phyloP scores from a whole-genome alignment of 2,797 vertebrate species.

The Dermochelys coriacea region DNA sequence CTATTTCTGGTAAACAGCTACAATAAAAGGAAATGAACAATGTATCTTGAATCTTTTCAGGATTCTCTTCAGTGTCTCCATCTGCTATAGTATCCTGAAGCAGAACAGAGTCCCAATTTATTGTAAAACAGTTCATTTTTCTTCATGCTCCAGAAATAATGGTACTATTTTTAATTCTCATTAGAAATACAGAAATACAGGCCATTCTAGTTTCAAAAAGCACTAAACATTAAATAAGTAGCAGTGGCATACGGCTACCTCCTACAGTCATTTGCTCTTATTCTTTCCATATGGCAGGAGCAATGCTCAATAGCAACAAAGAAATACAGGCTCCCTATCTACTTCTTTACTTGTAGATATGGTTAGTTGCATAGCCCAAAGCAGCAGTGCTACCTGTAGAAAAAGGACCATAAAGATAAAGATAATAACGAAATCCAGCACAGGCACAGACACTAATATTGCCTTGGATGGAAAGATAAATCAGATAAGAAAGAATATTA shows the following conservation, averaged over 20 bases:
- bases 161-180: not conserved
- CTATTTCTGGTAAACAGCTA: not conserved
- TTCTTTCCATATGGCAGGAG: slow-evolving; percentile 13
- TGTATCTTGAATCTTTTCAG: not conserved
- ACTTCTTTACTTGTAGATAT: not conserved
- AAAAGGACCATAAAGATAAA: not conserved
- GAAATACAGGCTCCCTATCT: not conserved
- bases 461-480: not conserved
- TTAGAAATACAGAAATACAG: not conserved
- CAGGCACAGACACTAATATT: not conserved
- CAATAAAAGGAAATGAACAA: not conserved
- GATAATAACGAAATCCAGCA: not conserved
- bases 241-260: not conserved
- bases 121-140: not conserved
- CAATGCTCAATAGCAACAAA: not conserved
- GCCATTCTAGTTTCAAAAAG: not conserved
- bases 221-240: not conserved
- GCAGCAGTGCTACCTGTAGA: not conserved
- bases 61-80: not conserved
- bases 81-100: not conserved
- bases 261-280: not conserved
- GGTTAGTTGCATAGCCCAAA: not conserved
- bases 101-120: not conserved
- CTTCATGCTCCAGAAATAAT: not conserved
- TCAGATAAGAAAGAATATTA: not conserved